These are phyloP conservation scores for Phyllotreta striolata DNA, from an alignment of 2,888 invertebrate genomes.

Conservation along the genomic window DNA sequence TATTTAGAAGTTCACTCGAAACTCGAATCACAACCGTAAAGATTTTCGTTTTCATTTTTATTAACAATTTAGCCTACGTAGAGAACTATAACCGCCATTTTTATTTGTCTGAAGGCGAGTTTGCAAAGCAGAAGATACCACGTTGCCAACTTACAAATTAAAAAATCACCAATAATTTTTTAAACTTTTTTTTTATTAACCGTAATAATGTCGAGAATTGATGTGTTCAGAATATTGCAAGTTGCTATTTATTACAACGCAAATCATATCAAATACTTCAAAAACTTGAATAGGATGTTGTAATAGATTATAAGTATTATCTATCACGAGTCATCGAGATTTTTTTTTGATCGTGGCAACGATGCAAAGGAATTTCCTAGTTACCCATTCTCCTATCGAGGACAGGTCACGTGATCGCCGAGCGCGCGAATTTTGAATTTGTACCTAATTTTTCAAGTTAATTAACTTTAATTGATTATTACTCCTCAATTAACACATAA, in stretches of 20 bases:
- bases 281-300: no score
- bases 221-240: not conserved
- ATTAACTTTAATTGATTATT: not conserved
- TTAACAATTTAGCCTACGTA: constrained; percentile 44
- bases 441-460: constrained; percentile 17
- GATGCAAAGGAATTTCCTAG: constrained; percentile 45
- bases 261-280: not conserved
- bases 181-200: not conserved
- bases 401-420: constrained; percentile 49
- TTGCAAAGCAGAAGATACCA: constrained; percentile 33
- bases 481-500: no score
- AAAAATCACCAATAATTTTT: no score
- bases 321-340: constrained; percentile 20
- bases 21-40: constrained; percentile 45
- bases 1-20: constrained; percentile 36
- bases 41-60: constrained; percentile 44
- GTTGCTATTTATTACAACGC: not conserved
- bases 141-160: not conserved
- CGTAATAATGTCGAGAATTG: not conserved
- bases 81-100: constrained; percentile 56
- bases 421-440: constrained; percentile 52
- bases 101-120: constrained; percentile 50
- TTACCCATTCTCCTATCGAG: constrained; percentile 47
- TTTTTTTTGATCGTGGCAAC: constrained; percentile 38
- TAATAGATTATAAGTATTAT: not conserved